These are phyloP conservation scores for Pipistrellus kuhlii DNA, from an alignment of 2,797 vertebrate species.

Conservation along the genomic window DNA sequence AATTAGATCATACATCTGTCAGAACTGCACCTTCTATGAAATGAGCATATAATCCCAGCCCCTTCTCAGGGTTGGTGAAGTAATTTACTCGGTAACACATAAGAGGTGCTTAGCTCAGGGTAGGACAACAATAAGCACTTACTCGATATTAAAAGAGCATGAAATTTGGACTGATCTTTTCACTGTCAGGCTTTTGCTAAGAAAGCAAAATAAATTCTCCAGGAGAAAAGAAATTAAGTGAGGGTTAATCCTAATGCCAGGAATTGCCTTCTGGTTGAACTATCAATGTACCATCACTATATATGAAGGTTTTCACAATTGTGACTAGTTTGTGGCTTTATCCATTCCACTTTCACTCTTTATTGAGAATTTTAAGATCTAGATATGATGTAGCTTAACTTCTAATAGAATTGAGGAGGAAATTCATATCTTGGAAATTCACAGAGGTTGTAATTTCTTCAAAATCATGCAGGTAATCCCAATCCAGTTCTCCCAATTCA, in stretches of 20 bases:
- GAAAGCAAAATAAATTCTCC: conserved; percentile 17
- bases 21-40: neutral
- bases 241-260: neutral
- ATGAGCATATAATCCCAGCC: neutral
- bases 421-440: neutral
- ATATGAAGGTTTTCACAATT: neutral
- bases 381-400: neutral
- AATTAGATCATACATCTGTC: neutral
- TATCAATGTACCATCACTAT: too few species aligned
- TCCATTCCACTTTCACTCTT: neutral
- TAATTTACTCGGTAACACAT: neutral
- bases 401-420: neutral
- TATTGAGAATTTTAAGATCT: conserved; percentile 38
- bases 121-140: neutral
- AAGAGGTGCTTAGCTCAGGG: neutral
- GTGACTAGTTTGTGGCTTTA: neutral
- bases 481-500: neutral
- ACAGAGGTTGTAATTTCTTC: neutral
- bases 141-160: neutral
- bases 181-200: neutral
- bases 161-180: neutral
- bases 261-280: neutral
- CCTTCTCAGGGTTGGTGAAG: neutral
- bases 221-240: conserved; percentile 47
- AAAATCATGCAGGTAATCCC: neutral